These are phyloP conservation scores for Drosophila imparisetae DNA, from an alignment of 2,888 invertebrate genomes.

Conservation along the genomic window DNA sequence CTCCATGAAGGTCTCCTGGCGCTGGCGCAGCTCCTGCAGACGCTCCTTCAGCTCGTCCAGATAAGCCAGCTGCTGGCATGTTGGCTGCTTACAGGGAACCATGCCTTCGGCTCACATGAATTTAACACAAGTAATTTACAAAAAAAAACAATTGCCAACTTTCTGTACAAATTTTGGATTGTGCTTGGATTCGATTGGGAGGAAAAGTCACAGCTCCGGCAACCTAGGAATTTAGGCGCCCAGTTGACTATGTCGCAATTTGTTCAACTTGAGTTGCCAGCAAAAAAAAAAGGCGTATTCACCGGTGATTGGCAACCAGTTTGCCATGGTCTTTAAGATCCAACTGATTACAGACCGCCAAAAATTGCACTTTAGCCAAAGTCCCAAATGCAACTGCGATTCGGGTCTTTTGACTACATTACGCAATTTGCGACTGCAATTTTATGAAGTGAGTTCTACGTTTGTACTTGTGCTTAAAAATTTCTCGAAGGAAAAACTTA, in stretches of 20 bases:
- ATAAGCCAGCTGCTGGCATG: constrained; percentile 63
- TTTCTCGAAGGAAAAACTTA: neutral
- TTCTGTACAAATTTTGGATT: constrained; percentile 14
- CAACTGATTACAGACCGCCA: constrained; percentile 7
- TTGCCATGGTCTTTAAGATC: constrained; percentile 2
- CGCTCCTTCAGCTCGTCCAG: constrained; percentile 68
- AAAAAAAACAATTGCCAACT: constrained; percentile 35
- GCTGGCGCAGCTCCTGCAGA: constrained; percentile 52
- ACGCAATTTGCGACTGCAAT: neutral
- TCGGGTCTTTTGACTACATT: neutral
- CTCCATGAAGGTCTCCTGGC: constrained; percentile 60
- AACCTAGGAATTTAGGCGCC: constrained; percentile 2
- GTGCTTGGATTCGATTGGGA: constrained; percentile 10
- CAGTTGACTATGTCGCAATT: constrained; percentile 18
- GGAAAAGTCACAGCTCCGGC: neutral
- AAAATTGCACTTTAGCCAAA: neutral
- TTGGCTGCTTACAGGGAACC: constrained; percentile 47
- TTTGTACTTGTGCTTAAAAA: neutral
- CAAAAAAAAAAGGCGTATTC: constrained; percentile 3
- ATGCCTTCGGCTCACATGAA: constrained; percentile 42
- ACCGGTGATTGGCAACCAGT: constrained; percentile 10
- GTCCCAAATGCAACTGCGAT: neutral
- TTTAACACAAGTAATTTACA: constrained; percentile 28
- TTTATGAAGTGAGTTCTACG: neutral
- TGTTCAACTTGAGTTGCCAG: neutral